Percentiles rank a stretch among this genome's conserved stretches.
Conservation (phyloP, 2,797 vertebrate genomes). For the Mionectes olivaceus region DNA sequence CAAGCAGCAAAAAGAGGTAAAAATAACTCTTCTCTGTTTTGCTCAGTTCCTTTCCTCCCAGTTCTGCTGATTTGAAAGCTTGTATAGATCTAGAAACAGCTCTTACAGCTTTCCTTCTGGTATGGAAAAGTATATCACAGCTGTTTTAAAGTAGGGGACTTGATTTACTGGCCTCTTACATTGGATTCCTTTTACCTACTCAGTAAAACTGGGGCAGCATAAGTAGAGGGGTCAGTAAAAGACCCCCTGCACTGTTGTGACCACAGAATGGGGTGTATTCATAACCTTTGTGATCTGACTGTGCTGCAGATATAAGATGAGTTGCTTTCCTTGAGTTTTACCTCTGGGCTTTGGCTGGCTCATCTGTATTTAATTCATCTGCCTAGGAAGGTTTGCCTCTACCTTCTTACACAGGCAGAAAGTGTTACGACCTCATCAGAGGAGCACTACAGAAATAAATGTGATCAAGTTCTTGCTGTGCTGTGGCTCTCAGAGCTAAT, state of each 20-base stretch:
- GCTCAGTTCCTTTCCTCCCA: constrained; percentile 6
- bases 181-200: not conserved
- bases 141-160: not conserved
- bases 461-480: not conserved
- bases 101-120: not conserved
- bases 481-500: not conserved
- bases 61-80: constrained; percentile 1
- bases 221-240: not conserved
- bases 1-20: constrained; percentile 21
- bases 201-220: not conserved
- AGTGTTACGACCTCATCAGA: not conserved
- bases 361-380: not conserved
- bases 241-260: not conserved
- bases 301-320: not conserved
- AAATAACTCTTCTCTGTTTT: constrained; percentile 27
- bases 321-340: not conserved
- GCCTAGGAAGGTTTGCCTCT: not conserved
- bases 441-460: not conserved
- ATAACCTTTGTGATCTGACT: not conserved
- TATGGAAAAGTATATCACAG: not conserved
- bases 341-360: not conserved
- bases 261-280: not conserved
- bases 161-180: not conserved
- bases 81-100: not conserved
- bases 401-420: not conserved